A percentile compares a stretch with the other conserved stretches of the same genome.
phyloP scores from a whole-genome alignment of 2,113 vertebrate species.

The Cyprinodon variegatus region DNA sequence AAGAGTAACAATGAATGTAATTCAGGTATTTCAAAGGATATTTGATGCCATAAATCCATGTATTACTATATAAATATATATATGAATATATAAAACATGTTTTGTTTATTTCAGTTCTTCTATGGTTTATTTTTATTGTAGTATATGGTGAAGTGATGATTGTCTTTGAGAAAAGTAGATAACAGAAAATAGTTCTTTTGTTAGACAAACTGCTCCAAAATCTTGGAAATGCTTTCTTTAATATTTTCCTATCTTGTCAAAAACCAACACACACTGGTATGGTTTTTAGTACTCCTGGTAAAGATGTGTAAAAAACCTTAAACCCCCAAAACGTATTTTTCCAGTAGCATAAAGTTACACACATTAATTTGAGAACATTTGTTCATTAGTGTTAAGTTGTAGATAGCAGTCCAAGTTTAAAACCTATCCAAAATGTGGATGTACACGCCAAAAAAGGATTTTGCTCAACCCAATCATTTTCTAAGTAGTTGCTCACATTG shows the following conservation, averaged over 20 bases:
- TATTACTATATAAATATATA: constrained; percentile 84
- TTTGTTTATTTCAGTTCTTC: constrained; percentile 63
- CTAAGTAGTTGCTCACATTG: too few relatives aligned
- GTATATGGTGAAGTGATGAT: constrained; percentile 83
- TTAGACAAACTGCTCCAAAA: constrained; percentile 80
- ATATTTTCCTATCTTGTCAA: constrained; percentile 52
- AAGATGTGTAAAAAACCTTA: neutral
- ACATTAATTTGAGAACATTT: neutral
- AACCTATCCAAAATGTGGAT: too few relatives aligned
- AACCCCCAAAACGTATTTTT: neutral
- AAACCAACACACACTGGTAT: constrained; percentile 33
- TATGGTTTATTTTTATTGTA: constrained; percentile 79
- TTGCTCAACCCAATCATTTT: too few relatives aligned
- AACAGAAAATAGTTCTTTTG: constrained; percentile 78
- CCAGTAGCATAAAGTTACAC: neutral
- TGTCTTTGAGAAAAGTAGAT: constrained; percentile 81
- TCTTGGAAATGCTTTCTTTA: constrained; percentile 6
- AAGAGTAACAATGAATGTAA: constrained; percentile 96
- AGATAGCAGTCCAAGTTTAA: neutral
- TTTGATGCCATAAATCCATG: constrained; percentile 85
- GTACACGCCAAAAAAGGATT: too few relatives aligned
- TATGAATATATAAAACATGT: constrained; percentile 78
- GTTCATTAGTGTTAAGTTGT: neutral
- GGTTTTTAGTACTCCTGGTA: neutral
- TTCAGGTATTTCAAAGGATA: constrained; percentile 87